Conservation (phyloP, 92 coral and sea anemone genomes). For the Galaxea fascicularis region DNA sequence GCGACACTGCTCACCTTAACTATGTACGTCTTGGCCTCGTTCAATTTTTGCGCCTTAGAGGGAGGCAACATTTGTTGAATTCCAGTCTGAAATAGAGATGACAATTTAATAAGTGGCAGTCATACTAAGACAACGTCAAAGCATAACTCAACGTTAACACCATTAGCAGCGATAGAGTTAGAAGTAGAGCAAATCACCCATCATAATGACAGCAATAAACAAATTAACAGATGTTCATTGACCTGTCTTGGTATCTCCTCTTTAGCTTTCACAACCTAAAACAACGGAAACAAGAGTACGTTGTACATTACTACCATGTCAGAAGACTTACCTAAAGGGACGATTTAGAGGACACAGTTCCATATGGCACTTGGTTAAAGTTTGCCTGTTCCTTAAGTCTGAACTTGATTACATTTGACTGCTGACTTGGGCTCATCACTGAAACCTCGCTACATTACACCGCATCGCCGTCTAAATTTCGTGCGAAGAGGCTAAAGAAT, state of each 20-base stretch:
- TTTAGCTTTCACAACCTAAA: slow-evolving; percentile 40
- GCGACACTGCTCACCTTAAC: slow-evolving; percentile 41
- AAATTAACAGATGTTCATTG: neutral
- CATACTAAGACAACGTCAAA: neutral
- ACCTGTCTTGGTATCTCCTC: slow-evolving; percentile 36
- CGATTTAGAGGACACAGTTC: no score
- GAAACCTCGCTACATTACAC: no score
- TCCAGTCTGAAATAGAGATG: neutral
- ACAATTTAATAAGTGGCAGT: neutral
- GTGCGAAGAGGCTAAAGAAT: no score
- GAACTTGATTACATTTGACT: no score
- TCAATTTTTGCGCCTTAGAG: slow-evolving; percentile 46
- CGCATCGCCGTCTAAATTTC: no score
- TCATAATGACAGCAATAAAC: neutral
- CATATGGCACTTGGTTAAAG: no score
- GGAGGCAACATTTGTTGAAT: neutral
- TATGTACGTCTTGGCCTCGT: slow-evolving; percentile 68
- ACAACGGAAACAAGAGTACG: neutral
- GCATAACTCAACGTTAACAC: neutral
- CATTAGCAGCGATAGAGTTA: neutral
- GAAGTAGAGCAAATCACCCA: neutral
- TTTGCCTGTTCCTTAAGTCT: no score
- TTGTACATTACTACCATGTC: neutral
- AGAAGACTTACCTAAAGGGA: neutral
- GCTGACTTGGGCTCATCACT: no score